A percentile compares a stretch with the other conserved stretches of the same genome.
These are phyloP conservation scores for Eupithecia dodoneata DNA, from an alignment of 2,888 invertebrate species.

Conservation along the genomic window DNA sequence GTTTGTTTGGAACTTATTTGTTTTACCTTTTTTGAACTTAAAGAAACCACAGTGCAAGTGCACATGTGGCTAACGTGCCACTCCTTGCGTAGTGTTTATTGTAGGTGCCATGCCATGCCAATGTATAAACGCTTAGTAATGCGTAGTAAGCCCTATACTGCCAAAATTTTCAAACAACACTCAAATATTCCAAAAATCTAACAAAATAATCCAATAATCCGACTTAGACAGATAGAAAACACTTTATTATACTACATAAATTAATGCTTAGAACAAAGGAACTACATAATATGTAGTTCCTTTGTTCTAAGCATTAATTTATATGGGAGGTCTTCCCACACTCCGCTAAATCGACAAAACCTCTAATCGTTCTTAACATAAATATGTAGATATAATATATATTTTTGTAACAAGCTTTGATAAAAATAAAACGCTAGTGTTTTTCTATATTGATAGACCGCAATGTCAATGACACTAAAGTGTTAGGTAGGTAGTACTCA, in stretches of 20 bases:
- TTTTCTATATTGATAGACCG: background rate
- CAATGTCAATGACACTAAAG: background rate
- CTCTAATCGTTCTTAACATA: background rate
- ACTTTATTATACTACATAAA: too few species aligned
- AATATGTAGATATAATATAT: background rate
- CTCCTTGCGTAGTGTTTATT: slow-evolving; percentile 21
- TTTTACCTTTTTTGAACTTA: background rate
- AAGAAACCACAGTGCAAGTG: slow-evolving; percentile 49
- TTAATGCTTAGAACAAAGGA: too few species aligned
- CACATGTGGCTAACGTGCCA: slow-evolving; percentile 58
- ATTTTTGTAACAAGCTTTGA: background rate
- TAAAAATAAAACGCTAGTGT: background rate
- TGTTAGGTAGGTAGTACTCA: background rate
- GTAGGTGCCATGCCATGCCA: background rate
- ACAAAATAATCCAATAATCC: background rate
- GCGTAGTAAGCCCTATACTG: background rate
- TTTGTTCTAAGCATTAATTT: too few species aligned
- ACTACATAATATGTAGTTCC: too few species aligned
- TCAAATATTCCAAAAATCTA: background rate
- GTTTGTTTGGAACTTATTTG: background rate
- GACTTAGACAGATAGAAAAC: too few species aligned
- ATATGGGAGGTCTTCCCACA: too few species aligned
- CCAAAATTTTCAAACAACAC: background rate
- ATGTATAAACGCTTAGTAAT: too few species aligned
- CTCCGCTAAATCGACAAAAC: too few species aligned